phyloP scores from a whole-genome alignment of 2,888 invertebrate genomes.

The Melikaiella ostensackeni region DNA sequence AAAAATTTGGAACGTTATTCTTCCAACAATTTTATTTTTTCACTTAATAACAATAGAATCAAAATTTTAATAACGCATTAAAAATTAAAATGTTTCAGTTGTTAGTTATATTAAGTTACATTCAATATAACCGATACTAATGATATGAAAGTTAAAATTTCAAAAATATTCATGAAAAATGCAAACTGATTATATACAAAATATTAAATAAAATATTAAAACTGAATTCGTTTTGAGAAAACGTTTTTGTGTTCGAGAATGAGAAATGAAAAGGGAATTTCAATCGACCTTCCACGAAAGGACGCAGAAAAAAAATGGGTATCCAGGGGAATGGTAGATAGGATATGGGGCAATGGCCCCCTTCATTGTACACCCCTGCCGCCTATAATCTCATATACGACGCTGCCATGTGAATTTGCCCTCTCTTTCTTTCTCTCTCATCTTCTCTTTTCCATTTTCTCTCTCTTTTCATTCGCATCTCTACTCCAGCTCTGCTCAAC shows the following conservation, averaged over 20 bases:
- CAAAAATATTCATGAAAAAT: not conserved
- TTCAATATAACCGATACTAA: too few species aligned
- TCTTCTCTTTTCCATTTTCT: constrained; percentile 15
- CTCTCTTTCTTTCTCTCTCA: constrained; percentile 42
- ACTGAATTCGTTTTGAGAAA: not conserved
- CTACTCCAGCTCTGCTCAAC: not conserved
- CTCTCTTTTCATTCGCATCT: constrained; percentile 23
- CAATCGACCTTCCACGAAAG: constrained; percentile 35
- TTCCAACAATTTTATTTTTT: too few species aligned
- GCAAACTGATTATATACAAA: not conserved
- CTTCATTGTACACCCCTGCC: constrained; percentile 40
- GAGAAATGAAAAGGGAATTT: constrained; percentile 36
- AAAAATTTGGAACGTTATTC: too few species aligned
- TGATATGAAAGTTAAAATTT: not conserved
- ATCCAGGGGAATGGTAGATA: constrained; percentile 37
- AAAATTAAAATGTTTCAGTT: too few species aligned
- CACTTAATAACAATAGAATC: too few species aligned
- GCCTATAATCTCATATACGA: constrained; percentile 37
- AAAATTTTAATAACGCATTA: too few species aligned
- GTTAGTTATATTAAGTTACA: too few species aligned
- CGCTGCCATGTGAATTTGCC: constrained; percentile 30
- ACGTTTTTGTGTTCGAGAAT: constrained; percentile 12
- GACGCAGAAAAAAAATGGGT: constrained; percentile 30
- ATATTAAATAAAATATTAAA: not conserved
- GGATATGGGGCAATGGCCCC: constrained; percentile 40